Percentiles rank a stretch among this genome's conserved stretches.
Conservation (phyloP, 2,797 vertebrate genomes). For the Ispidina picta region DNA sequence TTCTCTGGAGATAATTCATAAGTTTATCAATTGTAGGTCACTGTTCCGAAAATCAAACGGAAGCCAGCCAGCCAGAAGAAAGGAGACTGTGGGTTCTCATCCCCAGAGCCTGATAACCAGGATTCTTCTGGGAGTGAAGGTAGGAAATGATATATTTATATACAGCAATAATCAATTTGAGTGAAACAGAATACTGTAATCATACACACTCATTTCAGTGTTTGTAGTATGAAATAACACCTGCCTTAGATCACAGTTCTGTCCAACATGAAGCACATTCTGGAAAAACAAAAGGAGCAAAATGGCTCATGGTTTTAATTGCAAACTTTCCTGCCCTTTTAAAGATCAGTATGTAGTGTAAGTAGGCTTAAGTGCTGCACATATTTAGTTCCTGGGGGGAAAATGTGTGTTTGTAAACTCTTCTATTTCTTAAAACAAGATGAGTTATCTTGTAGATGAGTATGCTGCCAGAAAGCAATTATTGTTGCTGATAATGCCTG, state of each 20-base stretch:
- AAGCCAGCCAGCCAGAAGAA: conserved; percentile 88
- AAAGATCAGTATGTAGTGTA: neutral
- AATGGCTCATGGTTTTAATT: neutral
- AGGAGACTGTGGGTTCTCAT: conserved; percentile 92
- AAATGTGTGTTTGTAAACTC: neutral
- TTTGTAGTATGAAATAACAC: neutral
- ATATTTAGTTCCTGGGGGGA: neutral
- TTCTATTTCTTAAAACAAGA: neutral
- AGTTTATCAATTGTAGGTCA: conserved; percentile 82
- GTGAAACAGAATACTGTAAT: neutral
- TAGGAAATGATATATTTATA: conserved; percentile 57
- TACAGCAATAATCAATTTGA: neutral
- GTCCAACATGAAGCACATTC: fast-evolving
- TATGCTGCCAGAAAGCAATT: neutral
- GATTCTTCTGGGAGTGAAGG: conserved; percentile 97
- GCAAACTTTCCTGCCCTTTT: neutral
- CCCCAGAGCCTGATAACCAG: conserved; percentile 92
- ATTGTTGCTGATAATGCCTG: neutral
- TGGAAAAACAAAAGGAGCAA: neutral
- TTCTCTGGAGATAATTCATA: neutral
- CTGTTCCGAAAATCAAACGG: conserved; percentile 92
- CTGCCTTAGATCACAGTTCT: neutral
- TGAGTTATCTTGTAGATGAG: neutral
- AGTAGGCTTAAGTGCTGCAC: neutral
- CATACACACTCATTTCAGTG: neutral